phyloP scores from a whole-genome alignment of 2,113 vertebrate genomes.

The Colossoma macropomum region DNA sequence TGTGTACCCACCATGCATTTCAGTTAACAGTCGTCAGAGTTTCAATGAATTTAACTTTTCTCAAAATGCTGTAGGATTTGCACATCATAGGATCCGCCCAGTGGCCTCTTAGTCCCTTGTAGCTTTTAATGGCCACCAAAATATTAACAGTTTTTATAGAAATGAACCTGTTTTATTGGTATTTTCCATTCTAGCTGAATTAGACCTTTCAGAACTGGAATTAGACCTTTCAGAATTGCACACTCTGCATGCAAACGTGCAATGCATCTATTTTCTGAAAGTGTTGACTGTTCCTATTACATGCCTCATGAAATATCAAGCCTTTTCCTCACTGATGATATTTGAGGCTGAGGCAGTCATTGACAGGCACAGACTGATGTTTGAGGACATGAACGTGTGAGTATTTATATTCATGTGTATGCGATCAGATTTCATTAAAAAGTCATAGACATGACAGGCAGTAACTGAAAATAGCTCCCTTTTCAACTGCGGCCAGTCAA shows the following conservation, averaged over 20 bases:
- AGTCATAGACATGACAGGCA: constrained; percentile 64
- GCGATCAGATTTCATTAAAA: constrained; percentile 55
- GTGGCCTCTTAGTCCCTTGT: no score
- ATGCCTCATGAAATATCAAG: constrained; percentile 50
- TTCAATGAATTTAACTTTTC: no score
- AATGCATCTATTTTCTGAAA: background rate
- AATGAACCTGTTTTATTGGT: no score
- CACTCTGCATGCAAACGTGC: background rate
- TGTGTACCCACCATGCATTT: no score
- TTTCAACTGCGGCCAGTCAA: constrained; percentile 62
- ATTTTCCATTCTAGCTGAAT: no score
- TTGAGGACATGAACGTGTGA: constrained; percentile 47
- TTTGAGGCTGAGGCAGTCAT: constrained; percentile 57
- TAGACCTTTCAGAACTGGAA: no score
- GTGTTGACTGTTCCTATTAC: constrained; percentile 59
- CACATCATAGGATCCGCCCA: no score
- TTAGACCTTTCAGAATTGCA: no score
- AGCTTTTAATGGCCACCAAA: no score
- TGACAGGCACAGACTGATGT: constrained; percentile 64
- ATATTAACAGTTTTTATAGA: no score
- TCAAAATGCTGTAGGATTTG: no score
- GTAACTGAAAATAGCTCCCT: constrained; percentile 55
- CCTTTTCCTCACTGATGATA: constrained; percentile 64
- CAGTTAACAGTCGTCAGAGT: no score
- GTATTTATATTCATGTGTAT: constrained; percentile 67